Base-by-base conservation (phyloP, 1,140 invertebrate genomes). In the Musca vetustissima region DNA sequence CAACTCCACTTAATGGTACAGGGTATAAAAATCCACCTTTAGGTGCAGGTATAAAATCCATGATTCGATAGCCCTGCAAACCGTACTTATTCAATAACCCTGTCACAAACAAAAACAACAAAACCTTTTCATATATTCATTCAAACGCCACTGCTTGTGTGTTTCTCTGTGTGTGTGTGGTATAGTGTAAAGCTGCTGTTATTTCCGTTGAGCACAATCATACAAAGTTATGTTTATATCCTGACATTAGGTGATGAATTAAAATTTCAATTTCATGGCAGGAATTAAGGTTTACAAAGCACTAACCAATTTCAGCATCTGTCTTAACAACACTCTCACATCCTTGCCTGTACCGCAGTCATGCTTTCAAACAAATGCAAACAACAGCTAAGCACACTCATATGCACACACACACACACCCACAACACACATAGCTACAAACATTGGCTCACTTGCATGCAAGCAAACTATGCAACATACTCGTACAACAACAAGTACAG, bases 261-360 rank as follows among this genome's bases (percentile, higher is more conserved):
- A 61, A 61, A 61, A 61, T 61, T 61, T 61, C 57, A 61, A 61
- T 61, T 61, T 61, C 57, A 61, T 61, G 57, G 57, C 57, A 61
- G 57, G 57, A 61, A 61, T 61, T 61, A 61, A 61, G 28, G 57
- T 61, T 61, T 61, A 61, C 57, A 61, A 61, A 61, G 57, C 57
- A 61, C 28, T 32, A 32, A 61, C 57, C 57, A 61, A 43, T 61
- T 61, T 61, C 32, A 61, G 57, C 57, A 61, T 36, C 25, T 61
- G 57, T 61, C 57, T 61, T 61, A 61, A 61, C 57, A 61, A 61
- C 28, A 61, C n/a, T 61, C 36, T 36, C 57, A 11, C 36, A 43
- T 43, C 36, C 36, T 43, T 43, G 36, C 36, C n/a, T 43, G 11
- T 43, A 13, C 36, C 36, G 36, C 36, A 43, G 6, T 6, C 36